phyloP scores from a whole-genome alignment of 2,888 invertebrate species.

The Oscheius sp. region DNA sequence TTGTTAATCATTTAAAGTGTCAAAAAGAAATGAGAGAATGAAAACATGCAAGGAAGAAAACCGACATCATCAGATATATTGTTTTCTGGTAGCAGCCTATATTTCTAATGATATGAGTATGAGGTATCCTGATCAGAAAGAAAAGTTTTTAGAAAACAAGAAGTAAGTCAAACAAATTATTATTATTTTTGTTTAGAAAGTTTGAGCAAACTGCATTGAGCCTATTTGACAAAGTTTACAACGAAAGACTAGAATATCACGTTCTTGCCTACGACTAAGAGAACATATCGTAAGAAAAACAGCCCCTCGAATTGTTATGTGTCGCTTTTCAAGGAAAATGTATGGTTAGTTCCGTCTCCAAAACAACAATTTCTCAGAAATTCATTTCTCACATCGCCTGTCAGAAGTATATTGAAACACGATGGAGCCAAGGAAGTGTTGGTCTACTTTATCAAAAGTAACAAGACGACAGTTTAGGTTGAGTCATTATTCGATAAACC shows the following conservation, averaged over 20 bases:
- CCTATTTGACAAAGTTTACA: constrained; percentile 4
- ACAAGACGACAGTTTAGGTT: no score
- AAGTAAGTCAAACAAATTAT: no score
- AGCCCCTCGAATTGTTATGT: neutral
- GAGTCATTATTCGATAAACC: no score
- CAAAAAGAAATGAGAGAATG: no score
- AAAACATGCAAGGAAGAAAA: no score
- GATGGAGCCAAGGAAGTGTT: no score
- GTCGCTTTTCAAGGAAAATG: constrained; percentile 16
- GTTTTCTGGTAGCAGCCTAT: constrained; percentile 10
- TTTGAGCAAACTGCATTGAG: neutral
- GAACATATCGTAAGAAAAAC: constrained; percentile 43
- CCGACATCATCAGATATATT: no score
- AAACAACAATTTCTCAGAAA: neutral
- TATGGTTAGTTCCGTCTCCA: neutral
- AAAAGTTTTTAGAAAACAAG: no score
- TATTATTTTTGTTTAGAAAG: neutral
- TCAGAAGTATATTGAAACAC: constrained; percentile 2
- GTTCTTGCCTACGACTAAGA: constrained; percentile 99
- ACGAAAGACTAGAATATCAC: constrained; percentile 1
- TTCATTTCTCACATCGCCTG: constrained; percentile 15
- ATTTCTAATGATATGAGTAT: neutral
- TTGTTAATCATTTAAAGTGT: no score
- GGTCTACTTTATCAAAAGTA: no score
- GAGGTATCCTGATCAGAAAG: neutral